These are phyloP conservation scores for Platichthys flesus DNA, from an alignment of 2,113 vertebrate genomes.

Conservation along the genomic window DNA sequence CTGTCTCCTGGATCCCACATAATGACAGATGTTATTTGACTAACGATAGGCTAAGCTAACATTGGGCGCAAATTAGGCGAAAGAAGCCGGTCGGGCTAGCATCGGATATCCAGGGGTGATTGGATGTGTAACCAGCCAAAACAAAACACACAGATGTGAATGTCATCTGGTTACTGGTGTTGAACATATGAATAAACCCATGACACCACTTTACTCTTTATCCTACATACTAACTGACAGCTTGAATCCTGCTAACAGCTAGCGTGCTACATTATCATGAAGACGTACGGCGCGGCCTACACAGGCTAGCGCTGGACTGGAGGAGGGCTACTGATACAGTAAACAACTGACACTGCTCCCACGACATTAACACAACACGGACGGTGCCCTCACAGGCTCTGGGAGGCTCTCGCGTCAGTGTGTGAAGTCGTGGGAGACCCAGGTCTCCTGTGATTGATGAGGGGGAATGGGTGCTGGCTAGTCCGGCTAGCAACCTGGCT, in stretches of 20 bases:
- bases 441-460: slow-evolving; percentile 36
- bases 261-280: slow-evolving; percentile 61
- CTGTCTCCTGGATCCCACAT: slow-evolving; percentile 55
- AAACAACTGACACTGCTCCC: slow-evolving; percentile 45
- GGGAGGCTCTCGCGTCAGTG: slow-evolving; percentile 1
- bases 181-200: background rate
- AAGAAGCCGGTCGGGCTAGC: slow-evolving; percentile 64
- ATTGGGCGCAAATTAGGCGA: slow-evolving; percentile 56
- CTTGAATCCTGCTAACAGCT: slow-evolving; percentile 61
- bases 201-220: slow-evolving; percentile 27
- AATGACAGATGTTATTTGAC: slow-evolving; percentile 78
- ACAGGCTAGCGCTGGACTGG: slow-evolving; percentile 61
- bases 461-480: slow-evolving; percentile 32
- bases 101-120: background rate
- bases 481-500: slow-evolving; percentile 49
- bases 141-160: background rate
- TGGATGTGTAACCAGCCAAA: background rate
- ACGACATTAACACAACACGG: slow-evolving; percentile 3
- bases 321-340: slow-evolving; percentile 43
- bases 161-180: background rate
- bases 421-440: slow-evolving; percentile 26
- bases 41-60: slow-evolving; percentile 64
- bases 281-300: slow-evolving; percentile 70
- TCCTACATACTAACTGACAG: slow-evolving; percentile 64
- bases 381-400: background rate